Conservation (phyloP, 2,797 vertebrate genomes). For the Chelon labrosus region DNA sequence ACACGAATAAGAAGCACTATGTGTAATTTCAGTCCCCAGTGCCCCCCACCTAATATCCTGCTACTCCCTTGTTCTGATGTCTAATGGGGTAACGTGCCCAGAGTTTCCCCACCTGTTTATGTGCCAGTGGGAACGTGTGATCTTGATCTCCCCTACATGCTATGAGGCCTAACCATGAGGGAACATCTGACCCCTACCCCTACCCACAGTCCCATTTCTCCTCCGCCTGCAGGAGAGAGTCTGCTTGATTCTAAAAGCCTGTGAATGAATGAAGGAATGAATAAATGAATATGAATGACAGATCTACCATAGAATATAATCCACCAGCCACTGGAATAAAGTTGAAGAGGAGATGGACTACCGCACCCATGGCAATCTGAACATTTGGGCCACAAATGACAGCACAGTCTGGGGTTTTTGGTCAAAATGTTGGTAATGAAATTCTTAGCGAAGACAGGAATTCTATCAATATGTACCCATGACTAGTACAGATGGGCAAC, state of each 20-base stretch:
- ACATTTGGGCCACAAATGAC: constrained; percentile 66
- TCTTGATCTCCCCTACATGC: constrained; percentile 38
- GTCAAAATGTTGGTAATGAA: constrained; percentile 2
- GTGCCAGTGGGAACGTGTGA: constrained; percentile 51
- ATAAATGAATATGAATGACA: constrained; percentile 68
- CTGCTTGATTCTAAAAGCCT: constrained; percentile 75
- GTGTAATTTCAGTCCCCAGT: constrained; percentile 51
- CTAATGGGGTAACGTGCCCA: constrained; percentile 47
- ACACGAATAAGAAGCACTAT: constrained; percentile 59
- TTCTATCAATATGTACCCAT: constrained; percentile 13
- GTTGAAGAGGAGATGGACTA: constrained; percentile 24
- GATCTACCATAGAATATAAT: constrained; percentile 57
- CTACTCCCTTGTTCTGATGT: constrained; percentile 67
- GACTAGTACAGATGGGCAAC: constrained; percentile 25
- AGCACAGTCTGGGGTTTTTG: constrained; percentile 40
- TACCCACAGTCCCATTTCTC: constrained; percentile 67
- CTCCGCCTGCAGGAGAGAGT: constrained; percentile 81
- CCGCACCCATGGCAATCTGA: constrained; percentile 59
- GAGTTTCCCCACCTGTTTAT: constrained; percentile 29
- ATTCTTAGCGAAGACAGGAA: constrained; percentile 34
- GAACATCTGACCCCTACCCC: constrained; percentile 38
- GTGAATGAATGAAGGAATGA: constrained; percentile 82
- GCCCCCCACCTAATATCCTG: constrained; percentile 35
- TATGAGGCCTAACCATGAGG: constrained; percentile 61
- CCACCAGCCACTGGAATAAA: constrained; percentile 65